A percentile compares a stretch with the other conserved stretches of the same genome.
Evolutionary conservation across 1,140 invertebrate genomes (phyloP).

Genomic region (Akabosia matsudoensis): DNA sequence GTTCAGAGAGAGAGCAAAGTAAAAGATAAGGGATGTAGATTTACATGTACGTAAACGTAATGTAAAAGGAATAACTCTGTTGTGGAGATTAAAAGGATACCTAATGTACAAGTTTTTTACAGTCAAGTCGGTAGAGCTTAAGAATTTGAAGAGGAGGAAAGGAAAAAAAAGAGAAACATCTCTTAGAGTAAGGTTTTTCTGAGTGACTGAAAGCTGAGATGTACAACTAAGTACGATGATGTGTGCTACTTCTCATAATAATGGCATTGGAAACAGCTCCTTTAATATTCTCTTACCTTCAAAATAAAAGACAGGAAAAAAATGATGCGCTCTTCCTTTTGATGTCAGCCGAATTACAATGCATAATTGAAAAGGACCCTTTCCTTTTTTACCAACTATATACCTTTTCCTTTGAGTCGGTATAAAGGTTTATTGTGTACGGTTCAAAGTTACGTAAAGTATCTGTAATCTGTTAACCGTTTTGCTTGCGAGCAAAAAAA

Average conservation of each 20-base stretch:
- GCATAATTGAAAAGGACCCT: conserved; percentile 26
- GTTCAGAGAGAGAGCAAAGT: not conserved
- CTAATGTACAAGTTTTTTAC: not conserved
- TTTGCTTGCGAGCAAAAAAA: too few relatives aligned
- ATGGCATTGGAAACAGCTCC: not conserved
- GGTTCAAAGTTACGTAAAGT: too few relatives aligned
- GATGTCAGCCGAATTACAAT: conserved; percentile 28
- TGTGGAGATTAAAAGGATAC: not conserved
- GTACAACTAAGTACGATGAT: conserved; percentile 4
- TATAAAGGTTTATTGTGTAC: too few relatives aligned
- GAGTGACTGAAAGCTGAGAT: conserved; percentile 15
- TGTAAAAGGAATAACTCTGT: not conserved
- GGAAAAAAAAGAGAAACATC: not conserved
- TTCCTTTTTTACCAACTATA: not conserved
- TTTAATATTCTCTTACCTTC: not conserved
- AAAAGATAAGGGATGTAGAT: not conserved
- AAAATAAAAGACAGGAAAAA: not conserved
- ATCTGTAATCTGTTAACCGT: too few relatives aligned
- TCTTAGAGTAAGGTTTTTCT: not conserved
- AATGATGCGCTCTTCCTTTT: conserved; percentile 19
- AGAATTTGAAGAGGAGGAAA: not conserved
- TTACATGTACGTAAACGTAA: not conserved
- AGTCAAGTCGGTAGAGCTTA: not conserved
- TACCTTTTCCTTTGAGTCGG: not conserved
- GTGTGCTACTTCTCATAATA: not conserved